Conservation (phyloP, 2,797 vertebrate species). For the Streptopelia turtur region DNA sequence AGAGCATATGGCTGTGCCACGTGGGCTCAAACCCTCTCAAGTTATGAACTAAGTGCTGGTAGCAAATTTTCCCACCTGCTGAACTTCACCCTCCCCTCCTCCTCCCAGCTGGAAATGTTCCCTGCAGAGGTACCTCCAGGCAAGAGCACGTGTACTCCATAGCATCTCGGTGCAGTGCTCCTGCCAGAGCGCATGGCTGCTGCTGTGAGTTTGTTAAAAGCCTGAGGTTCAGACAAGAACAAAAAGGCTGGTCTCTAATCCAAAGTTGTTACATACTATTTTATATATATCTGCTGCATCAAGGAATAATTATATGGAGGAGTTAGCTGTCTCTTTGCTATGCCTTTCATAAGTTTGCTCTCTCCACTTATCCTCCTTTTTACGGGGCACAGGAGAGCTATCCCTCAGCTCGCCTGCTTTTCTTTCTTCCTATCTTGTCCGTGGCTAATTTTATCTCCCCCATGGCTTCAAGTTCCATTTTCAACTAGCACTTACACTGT, state of each 20-base stretch:
- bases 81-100: not conserved
- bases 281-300: not conserved
- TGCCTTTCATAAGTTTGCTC: conserved; percentile 53
- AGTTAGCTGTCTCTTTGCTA: conserved; percentile 47
- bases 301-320: not conserved
- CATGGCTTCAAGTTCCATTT: conserved; percentile 59
- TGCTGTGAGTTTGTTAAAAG: conserved; percentile 11
- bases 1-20: not conserved
- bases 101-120: not conserved
- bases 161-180: not conserved
- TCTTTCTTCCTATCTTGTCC: conserved; percentile 38
- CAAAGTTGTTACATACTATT: not conserved
- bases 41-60: not conserved
- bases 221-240: not conserved
- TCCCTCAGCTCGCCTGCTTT: conserved; percentile 22
- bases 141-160: accelerated
- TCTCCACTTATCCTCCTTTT: conserved; percentile 27
- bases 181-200: not conserved
- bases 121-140: not conserved
- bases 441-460: conserved; percentile 65
- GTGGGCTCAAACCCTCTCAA: not conserved
- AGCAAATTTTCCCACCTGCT: not conserved
- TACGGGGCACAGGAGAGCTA: conserved; percentile 53
- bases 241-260: not conserved
- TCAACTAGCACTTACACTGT: conserved; percentile 43